Evolutionary conservation across 2,113 vertebrate species (phyloP).

Genomic region (Dasyprocta punctata): DNA sequence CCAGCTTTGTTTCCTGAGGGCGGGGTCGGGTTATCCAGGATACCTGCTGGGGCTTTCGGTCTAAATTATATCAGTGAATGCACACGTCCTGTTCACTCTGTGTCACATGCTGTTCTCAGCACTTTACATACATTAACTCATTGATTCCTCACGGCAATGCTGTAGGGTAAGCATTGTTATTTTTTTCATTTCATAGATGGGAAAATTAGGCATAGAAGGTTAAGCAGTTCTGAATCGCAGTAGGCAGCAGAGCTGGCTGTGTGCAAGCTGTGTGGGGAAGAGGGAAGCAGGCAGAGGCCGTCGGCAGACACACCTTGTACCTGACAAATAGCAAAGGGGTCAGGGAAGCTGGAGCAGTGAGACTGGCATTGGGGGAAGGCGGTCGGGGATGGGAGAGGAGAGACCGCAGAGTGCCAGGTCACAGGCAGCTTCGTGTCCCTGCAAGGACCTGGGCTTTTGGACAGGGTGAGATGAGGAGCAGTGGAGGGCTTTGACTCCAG

Average conservation of each 20-base stretch:
- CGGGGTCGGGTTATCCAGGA: constrained; percentile 35
- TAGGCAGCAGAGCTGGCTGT: not conserved
- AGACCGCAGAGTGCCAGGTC: accelerated
- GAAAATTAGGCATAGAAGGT: not conserved
- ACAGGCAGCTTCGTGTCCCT: not conserved
- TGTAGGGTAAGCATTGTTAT: not conserved
- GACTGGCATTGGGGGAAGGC: not conserved
- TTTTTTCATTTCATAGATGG: not conserved
- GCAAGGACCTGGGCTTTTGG: not conserved
- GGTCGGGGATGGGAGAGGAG: not conserved
- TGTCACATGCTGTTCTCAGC: not conserved
- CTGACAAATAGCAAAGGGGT: not conserved
- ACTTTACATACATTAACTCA: not conserved
- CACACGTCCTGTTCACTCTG: not conserved
- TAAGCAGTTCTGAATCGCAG: not conserved
- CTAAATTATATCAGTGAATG: not conserved
- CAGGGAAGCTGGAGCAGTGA: not conserved
- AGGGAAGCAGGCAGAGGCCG: not conserved
- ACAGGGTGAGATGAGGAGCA: not conserved
- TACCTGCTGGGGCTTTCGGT: constrained; percentile 11
- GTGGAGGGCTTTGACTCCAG: not conserved
- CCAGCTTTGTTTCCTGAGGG: not conserved
- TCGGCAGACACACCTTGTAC: not conserved
- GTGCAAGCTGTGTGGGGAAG: not conserved
- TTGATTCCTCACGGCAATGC: not conserved